These are phyloP conservation scores for Coenonympha arcania DNA, from an alignment of 2,888 invertebrate species.

Conservation along the genomic window DNA sequence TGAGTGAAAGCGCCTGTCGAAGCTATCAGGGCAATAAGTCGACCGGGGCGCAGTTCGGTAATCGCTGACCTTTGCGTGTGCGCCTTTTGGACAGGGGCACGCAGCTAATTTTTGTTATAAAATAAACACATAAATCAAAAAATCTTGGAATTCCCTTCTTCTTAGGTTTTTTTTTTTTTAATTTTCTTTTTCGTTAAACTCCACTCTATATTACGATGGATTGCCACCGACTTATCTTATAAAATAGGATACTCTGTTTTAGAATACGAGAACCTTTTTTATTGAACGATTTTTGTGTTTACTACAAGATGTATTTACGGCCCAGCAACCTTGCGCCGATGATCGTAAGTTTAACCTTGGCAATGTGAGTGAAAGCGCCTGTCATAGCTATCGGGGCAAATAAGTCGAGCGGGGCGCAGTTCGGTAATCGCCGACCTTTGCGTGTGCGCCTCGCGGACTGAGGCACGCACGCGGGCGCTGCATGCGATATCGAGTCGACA, in stretches of 20 bases:
- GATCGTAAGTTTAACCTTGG: conserved; percentile 42
- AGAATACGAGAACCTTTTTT: too few species aligned
- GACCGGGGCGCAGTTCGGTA: conserved; percentile 42
- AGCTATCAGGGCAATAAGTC: conserved; percentile 55
- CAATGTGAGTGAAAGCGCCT: conserved; percentile 39
- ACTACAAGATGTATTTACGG: too few species aligned
- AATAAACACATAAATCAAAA: too few species aligned
- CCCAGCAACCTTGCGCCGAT: not conserved
- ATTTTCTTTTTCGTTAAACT: too few species aligned
- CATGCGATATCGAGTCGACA: conserved; percentile 49
- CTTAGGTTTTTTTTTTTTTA: too few species aligned
- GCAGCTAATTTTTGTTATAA: too few species aligned
- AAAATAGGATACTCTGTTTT: too few species aligned
- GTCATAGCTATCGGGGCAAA: conserved; percentile 46
- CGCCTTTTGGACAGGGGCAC: conserved; percentile 58
- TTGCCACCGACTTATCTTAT: too few species aligned
- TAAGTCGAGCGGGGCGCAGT: conserved; percentile 54
- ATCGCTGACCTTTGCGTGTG: conserved; percentile 60
- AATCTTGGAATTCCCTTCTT: too few species aligned
- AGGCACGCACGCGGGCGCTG: conserved; percentile 47
- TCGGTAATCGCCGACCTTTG: conserved; percentile 48
- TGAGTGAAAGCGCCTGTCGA: conserved; percentile 33
- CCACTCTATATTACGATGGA: too few species aligned
- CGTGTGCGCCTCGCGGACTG: conserved; percentile 61
- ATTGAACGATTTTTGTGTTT: too few species aligned